Base-by-base conservation (phyloP, 2,888 invertebrate genomes). In the Chrysotoxum bicinctum region DNA sequence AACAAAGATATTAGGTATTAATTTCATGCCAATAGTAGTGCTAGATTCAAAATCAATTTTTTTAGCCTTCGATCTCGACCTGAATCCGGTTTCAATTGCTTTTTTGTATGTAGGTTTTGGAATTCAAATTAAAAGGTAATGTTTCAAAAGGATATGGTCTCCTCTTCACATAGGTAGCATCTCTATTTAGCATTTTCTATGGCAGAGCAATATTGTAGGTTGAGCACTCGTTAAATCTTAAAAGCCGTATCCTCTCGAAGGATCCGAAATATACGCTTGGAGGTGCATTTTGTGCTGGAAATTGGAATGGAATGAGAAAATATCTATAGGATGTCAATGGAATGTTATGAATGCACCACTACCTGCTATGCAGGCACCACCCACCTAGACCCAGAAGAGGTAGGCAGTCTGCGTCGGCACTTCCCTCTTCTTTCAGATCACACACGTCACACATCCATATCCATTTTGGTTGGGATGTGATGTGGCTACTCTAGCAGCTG, bases 341-440 rank as follows among this genome's bases (percentile, higher is more conserved):
- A 79, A 74, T 78, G 83, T 69, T 78, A 78, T 74, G 74, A 62
- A 74, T 79, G 75, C 64, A 69, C 19, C 56, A 40, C 12, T n/a
- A 30, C 32, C 9, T 9, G 9, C 32, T 32, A 32, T 32, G 9
- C 7, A 26, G 26, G 26, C 7, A 37, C 30, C 43, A 45, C 6
- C 43, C 30, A 26, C 16, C 32, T 12, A 30, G n/a, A 32, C 14
- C 16, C n/a, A 30, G 30, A 54, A 26, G 23, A 32, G 3, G 26
- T 26, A 5, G 9, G 30, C 10, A 37, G 37, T 50, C 23, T 54
- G 26, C 23, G 9, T 2, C 19, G 26, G 16, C 16, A 3, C 7
- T 16, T 32, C 9, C 9, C 10, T 9, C 12, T 56, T 19, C 52
- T 32, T 69, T 30, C 19, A 54, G 21, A 50, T 50, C 50, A 23